Evolutionary conservation across 2,888 invertebrate species (phyloP).

Genomic region (Blomia tropicalis): DNA sequence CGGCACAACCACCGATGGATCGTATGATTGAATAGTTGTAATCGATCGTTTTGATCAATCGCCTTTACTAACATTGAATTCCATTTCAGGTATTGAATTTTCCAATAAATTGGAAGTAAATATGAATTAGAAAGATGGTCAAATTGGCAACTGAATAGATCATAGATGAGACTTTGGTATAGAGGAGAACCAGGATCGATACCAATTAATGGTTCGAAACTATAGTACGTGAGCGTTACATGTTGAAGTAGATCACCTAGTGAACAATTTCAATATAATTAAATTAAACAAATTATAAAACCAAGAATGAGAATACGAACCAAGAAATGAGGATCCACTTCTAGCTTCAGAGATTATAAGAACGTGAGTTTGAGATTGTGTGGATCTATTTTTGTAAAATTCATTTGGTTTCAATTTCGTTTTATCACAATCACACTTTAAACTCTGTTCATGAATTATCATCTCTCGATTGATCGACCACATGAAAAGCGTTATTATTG

Average conservation of each 20-base stretch:
- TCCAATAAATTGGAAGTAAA: constrained; percentile 19
- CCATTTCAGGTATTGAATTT: constrained; percentile 19
- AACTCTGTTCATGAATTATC: too few species aligned
- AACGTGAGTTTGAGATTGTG: constrained; percentile 39
- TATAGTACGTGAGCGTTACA: constrained; percentile 73
- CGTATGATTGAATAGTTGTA: constrained; percentile 11
- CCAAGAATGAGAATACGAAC: constrained; percentile 33
- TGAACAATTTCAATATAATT: background rate
- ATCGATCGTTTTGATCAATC: background rate
- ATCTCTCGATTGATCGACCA: too few species aligned
- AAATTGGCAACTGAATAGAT: constrained; percentile 27
- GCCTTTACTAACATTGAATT: background rate
- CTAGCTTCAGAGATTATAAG: constrained; percentile 75
- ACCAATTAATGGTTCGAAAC: constrained; percentile 71
- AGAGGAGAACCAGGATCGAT: constrained; percentile 32
- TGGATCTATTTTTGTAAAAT: background rate
- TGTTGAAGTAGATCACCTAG: constrained; percentile 36
- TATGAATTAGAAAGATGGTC: background rate
- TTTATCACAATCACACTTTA: too few species aligned
- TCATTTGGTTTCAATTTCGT: too few species aligned
- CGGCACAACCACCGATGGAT: constrained; percentile 6
- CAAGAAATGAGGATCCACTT: constrained; percentile 74
- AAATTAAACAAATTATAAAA: background rate
- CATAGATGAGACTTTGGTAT: constrained; percentile 24
- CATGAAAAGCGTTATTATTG: too few species aligned